phyloP scores from a whole-genome alignment of 2,888 invertebrate species.

The Zeuzera pyrina region DNA sequence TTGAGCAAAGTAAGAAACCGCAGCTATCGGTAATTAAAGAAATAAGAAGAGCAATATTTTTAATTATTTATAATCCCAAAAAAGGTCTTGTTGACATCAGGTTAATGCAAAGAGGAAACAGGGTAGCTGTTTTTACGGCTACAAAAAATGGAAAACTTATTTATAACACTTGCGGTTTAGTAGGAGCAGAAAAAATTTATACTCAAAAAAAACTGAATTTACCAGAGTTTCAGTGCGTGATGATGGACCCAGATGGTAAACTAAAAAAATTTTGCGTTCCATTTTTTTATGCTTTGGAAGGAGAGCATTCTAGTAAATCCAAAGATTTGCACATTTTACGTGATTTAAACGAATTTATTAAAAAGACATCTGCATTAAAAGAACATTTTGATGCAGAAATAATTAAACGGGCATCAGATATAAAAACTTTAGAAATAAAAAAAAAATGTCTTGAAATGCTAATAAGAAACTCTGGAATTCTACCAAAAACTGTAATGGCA shows the following conservation, averaged over 20 bases:
- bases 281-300: constrained; percentile 91
- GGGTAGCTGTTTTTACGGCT: constrained; percentile 93
- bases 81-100: constrained; percentile 95
- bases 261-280: constrained; percentile 89
- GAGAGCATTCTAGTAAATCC: constrained; percentile 88
- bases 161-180: constrained; percentile 85
- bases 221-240: constrained; percentile 80
- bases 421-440: constrained; percentile 81
- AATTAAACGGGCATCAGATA: constrained; percentile 70
- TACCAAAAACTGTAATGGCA: constrained; percentile 72
- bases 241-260: constrained; percentile 87
- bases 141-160: constrained; percentile 86
- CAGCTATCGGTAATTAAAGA: constrained; percentile 54
- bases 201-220: constrained; percentile 72
- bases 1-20: constrained; percentile 54
- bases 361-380: constrained; percentile 63
- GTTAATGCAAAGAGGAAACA: constrained; percentile 89
- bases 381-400: constrained; percentile 70
- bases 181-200: constrained; percentile 77
- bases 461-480: constrained; percentile 75
- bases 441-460: constrained; percentile 82
- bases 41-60: constrained; percentile 81
- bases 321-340: constrained; percentile 90
- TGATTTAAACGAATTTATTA: constrained; percentile 79
- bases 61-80: constrained; percentile 94